Percentiles rank a stretch among this genome's conserved stretches.
Conservation (phyloP, 2,113 vertebrate species). For the Podarcis muralis region DNA sequence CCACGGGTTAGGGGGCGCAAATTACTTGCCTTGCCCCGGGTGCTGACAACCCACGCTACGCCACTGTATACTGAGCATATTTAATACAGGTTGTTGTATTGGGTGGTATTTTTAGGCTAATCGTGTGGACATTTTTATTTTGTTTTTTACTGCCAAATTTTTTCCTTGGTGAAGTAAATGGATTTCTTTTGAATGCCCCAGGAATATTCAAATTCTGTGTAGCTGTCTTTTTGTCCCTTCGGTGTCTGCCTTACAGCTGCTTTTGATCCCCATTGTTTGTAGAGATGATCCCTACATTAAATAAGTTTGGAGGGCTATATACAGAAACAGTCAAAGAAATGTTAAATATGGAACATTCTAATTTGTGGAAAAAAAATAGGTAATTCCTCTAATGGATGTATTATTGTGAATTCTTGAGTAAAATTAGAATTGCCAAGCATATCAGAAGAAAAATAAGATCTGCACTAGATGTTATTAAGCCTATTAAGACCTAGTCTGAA, state of each 20-base stretch:
- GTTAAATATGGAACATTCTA: neutral
- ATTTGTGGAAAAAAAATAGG: neutral
- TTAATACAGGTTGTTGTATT: neutral
- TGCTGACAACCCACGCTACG: no score
- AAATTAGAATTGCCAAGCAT: neutral
- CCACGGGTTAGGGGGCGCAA: no score
- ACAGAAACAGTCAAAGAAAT: neutral
- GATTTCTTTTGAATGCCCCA: neutral
- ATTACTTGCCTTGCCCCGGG: no score
- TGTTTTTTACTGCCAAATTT: neutral
- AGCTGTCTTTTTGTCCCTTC: neutral
- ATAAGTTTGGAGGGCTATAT: neutral
- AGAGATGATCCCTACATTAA: neutral
- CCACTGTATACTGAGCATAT: neutral
- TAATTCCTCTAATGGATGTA: neutral
- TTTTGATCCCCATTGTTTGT: neutral
- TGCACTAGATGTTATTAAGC: neutral
- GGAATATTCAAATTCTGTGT: neutral
- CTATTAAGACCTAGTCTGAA: neutral
- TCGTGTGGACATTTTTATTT: neutral
- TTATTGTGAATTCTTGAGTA: neutral
- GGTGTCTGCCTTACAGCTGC: neutral
- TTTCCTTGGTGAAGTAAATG: neutral
- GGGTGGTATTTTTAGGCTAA: neutral
- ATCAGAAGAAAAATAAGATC: neutral